These are phyloP conservation scores for Pteruthius melanotis DNA, from an alignment of 2,113 vertebrate genomes.

Conservation along the genomic window DNA sequence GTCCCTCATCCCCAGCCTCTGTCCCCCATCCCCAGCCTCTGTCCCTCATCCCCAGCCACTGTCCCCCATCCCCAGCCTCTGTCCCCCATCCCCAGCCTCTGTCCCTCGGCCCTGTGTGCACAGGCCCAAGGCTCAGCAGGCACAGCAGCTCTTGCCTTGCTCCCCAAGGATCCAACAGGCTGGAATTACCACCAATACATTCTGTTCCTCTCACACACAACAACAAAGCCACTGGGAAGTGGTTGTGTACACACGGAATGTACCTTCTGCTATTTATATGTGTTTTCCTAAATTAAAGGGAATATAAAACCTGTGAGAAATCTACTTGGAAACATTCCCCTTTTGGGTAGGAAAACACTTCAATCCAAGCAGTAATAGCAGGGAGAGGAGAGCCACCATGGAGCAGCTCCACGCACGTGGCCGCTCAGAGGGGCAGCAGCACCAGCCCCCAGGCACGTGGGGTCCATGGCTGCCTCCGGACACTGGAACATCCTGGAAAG, in stretches of 20 bases:
- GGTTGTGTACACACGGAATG: background rate
- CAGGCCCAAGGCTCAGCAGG: background rate
- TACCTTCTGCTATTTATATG: conserved; percentile 41
- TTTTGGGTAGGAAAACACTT: background rate
- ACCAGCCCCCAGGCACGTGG: fast-evolving
- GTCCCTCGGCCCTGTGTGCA: fast-evolving
- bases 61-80: fast-evolving
- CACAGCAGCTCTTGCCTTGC: background rate
- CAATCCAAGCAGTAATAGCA: background rate
- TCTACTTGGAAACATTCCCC: conserved; percentile 24
- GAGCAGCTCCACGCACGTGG: fast-evolving
- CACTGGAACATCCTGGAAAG: background rate
- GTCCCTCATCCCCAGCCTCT: background rate
- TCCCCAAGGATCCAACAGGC: background rate
- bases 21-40: background rate
- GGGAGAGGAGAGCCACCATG: background rate
- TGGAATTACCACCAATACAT: background rate
- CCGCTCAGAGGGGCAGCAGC: fast-evolving
- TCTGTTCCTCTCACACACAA: background rate
- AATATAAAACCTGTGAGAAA: conserved; percentile 11
- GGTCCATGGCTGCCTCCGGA: background rate
- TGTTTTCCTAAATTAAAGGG: conserved; percentile 27
- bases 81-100: fast-evolving
- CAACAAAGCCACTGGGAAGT: background rate
- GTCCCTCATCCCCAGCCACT: too few species aligned